Evolutionary conservation across 2,797 vertebrate genomes (phyloP), one percentile per base, ranked within the genome.

Genomic region (Dicrostonyx torquatus): DNA sequence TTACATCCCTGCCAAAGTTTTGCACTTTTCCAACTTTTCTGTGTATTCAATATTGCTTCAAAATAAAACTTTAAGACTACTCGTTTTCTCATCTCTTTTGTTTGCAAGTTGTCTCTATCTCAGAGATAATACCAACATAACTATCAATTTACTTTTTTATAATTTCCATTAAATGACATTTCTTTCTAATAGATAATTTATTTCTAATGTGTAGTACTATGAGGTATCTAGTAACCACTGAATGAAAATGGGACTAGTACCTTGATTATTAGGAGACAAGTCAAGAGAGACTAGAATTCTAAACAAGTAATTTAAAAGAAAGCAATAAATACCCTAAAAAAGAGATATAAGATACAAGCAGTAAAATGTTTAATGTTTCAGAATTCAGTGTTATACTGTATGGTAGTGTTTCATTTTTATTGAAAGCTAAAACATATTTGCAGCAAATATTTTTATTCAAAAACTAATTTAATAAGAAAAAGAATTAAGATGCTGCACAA

Each of bases 291-390:
- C 2, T 90, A 72, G 62, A 94, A 73, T 73, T 66, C 53, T 89
- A 87, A 75, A 55, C 26, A 85, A 85, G 72, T 53, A 50, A 53
- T 92, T 84, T 94, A 94, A 58, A 92, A 45, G 64, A 75, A 95
- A 95, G n/a, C 45, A 79, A 83, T 20, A 82, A 83, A 83, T 84
- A 50, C 1, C 20, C 55, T 79, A n/a, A 93, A 79, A 84, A 93
- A 83, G 6, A 43, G 53, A 95, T 77, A 43, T 85, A 18, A 86
- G 2, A 22, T 94, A 78, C 68, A 66, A 93, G 75, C 73, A 79
- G 4, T 79, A 34, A 93, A 70, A 20, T 17, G 4, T 79, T 45
- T 55, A 62, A 22, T 70, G 18, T 83, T 86, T 89, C 77, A 89
- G 22, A n/a, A 70, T 70, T 62, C 53, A 53, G 45, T 90, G 45